Percentiles rank a stretch among this genome's conserved stretches.
Evolutionary conservation across 2,888 invertebrate species (phyloP).

Genomic region (Pinctada fucata): DNA sequence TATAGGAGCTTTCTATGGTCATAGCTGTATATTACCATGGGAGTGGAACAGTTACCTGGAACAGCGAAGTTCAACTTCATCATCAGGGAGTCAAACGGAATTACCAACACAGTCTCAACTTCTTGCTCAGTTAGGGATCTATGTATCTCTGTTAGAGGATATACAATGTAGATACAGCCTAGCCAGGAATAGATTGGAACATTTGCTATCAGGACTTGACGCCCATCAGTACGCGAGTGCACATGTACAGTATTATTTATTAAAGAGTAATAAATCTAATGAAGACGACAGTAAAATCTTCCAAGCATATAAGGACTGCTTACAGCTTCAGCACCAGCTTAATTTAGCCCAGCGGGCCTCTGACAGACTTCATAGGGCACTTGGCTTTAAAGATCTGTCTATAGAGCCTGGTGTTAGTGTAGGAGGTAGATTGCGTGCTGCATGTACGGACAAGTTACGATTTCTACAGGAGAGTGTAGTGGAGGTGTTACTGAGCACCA

Average conservation of each 20-base stretch:
- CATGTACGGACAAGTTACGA: constrained; percentile 89
- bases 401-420: constrained; percentile 65
- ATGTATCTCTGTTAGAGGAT: constrained; percentile 86
- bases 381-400: constrained; percentile 64
- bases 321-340: constrained; percentile 91
- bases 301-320: constrained; percentile 85
- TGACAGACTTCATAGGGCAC: constrained; percentile 83
- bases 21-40: constrained; percentile 85
- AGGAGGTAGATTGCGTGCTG: constrained; percentile 78
- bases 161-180: constrained; percentile 89
- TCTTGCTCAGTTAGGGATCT: constrained; percentile 79
- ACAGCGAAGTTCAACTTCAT: constrained; percentile 40
- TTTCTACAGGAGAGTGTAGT: constrained; percentile 89
- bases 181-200: constrained; percentile 89
- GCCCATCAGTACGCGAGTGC: constrained; percentile 77
- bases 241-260: constrained; percentile 83
- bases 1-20: constrained; percentile 94
- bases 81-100: constrained; percentile 51
- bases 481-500: constrained; percentile 84
- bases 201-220: constrained; percentile 80
- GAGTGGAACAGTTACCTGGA: constrained; percentile 68
- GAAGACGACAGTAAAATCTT: constrained; percentile 79
- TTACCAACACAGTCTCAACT: constrained; percentile 65
- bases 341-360: constrained; percentile 84
- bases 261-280: constrained; percentile 78